phyloP scores from a whole-genome alignment of 2,797 vertebrate genomes.

The Scolopax bukidnonensis region DNA sequence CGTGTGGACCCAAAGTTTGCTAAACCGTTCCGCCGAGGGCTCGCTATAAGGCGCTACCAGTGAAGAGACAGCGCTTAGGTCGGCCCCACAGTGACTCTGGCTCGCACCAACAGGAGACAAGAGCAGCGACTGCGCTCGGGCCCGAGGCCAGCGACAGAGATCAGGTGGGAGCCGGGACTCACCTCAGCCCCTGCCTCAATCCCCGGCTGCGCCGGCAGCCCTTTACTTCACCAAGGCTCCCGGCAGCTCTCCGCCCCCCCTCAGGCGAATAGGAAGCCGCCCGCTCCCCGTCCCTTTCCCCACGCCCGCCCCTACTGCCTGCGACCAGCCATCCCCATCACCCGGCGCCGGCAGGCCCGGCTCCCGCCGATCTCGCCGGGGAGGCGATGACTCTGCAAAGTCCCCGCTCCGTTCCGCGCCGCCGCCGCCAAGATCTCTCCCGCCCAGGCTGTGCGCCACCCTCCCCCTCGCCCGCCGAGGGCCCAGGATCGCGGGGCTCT shows the following conservation, averaged over 20 bases:
- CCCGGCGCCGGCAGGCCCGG: neutral
- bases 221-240: neutral
- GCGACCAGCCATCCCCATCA: neutral
- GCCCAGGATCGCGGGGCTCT: fast-evolving
- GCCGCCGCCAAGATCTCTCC: fast-evolving
- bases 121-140: neutral
- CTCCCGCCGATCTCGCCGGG: neutral
- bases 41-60: neutral
- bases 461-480: fast-evolving
- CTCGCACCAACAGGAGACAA: neutral
- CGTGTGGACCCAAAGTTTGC: fast-evolving
- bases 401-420: fast-evolving
- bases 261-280: fast-evolving
- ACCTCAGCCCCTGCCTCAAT: neutral
- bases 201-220: neutral
- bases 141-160: neutral
- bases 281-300: neutral
- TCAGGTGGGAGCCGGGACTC: fast-evolving
- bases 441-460: fast-evolving
- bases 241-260: fast-evolving
- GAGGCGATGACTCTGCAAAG: slow-evolving; percentile 53
- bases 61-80: fast-evolving
- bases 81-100: neutral
- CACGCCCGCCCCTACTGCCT: too few relatives aligned
- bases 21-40: too few relatives aligned